Conservation (phyloP, 2,113 vertebrate species). For the Clarias gariepinus region DNA sequence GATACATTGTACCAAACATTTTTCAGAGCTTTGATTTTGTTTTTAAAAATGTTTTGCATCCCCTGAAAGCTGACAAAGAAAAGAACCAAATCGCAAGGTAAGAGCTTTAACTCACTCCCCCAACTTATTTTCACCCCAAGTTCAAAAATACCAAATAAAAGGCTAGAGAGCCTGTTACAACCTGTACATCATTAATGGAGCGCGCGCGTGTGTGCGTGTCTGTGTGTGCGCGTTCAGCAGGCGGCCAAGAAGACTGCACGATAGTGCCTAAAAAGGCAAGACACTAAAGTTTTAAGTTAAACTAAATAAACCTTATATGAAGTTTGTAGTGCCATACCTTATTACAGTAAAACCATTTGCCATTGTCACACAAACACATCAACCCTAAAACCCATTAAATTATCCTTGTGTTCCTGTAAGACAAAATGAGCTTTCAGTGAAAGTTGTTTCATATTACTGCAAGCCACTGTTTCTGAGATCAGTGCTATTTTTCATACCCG, state of each 20-base stretch:
- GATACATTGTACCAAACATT: conserved; percentile 4
- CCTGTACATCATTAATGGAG: conserved; percentile 69
- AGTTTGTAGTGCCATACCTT: neutral
- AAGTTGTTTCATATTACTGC: neutral
- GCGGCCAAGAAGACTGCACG: neutral
- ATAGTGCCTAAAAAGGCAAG: neutral
- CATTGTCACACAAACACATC: neutral
- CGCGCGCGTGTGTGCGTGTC: neutral
- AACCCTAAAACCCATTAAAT: neutral
- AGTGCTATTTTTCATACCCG: neutral
- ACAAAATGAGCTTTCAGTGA: neutral
- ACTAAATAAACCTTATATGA: neutral
- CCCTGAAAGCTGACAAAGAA: conserved; percentile 39
- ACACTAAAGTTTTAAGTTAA: neutral
- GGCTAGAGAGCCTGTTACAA: conserved; percentile 62
- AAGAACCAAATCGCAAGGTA: conserved; percentile 56
- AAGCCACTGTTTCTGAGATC: neutral
- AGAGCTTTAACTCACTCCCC: conserved; percentile 57
- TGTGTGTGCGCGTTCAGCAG: conserved; percentile 12
- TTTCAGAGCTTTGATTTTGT: conserved; percentile 37
- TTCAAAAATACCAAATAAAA: conserved; percentile 1
- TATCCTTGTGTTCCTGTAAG: neutral
- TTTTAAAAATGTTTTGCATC: conserved; percentile 18
- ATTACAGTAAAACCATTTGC: neutral
- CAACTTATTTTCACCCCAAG: conserved; percentile 43